phyloP scores from a whole-genome alignment of 1,140 invertebrate genomes.

The Leptestheria dahalacensis region DNA sequence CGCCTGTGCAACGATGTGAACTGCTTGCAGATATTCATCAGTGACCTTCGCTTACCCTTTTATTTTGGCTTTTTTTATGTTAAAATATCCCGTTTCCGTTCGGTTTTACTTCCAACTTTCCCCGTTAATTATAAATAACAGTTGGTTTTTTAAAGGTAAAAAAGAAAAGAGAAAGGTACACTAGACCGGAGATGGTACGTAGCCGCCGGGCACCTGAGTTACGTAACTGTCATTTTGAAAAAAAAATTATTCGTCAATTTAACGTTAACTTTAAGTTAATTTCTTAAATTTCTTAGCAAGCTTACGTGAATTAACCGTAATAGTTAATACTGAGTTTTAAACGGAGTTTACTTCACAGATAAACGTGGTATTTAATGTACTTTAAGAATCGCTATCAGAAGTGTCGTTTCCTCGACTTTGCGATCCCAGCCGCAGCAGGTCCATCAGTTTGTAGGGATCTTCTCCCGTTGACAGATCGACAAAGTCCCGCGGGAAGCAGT shows the following conservation, averaged over 20 bases:
- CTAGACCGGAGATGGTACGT: no score
- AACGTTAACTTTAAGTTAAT: background rate
- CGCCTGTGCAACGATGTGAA: background rate
- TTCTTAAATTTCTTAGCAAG: background rate
- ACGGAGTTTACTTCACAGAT: background rate
- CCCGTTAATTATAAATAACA: no score
- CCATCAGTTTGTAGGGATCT: slow-evolving; percentile 14
- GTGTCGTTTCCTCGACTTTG: background rate
- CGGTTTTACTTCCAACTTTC: no score
- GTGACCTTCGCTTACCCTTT: no score
- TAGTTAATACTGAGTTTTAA: no score
- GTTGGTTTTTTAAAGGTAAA: background rate
- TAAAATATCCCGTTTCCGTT: no score
- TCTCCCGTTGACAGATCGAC: slow-evolving; percentile 24
- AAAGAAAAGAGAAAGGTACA: background rate
- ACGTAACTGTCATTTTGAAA: no score
- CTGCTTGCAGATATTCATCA: background rate
- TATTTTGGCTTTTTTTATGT: no score
- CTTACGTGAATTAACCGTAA: no score
- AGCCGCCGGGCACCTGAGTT: no score
- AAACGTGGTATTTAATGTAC: no score
- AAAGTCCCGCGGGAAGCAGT: slow-evolving; percentile 34
- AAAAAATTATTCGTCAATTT: no score
- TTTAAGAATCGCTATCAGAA: background rate
- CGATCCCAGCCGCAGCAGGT: slow-evolving; percentile 5